Conservation (phyloP, 2,888 invertebrate species). For the Cremastinae sp. region DNA sequence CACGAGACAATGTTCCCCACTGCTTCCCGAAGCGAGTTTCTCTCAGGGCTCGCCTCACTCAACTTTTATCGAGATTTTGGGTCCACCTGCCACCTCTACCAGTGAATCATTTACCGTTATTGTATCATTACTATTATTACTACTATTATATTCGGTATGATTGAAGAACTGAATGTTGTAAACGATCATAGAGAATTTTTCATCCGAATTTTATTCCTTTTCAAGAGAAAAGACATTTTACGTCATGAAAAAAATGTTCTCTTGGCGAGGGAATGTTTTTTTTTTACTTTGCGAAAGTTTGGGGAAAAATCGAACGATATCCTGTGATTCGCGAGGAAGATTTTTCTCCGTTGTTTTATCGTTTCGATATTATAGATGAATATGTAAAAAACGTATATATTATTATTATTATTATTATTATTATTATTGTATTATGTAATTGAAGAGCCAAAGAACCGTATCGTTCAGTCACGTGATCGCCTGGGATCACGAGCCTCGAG, state of each 20-base stretch:
- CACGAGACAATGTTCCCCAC: too few relatives aligned
- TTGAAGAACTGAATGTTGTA: too few relatives aligned
- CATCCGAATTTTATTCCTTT: too few relatives aligned
- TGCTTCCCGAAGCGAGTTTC: too few relatives aligned
- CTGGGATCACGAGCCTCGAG: conserved; percentile 27
- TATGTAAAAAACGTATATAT: conserved; percentile 15
- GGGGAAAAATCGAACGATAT: background rate
- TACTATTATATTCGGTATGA: too few relatives aligned
- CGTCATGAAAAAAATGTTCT: too few relatives aligned
- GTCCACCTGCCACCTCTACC: conserved; percentile 9
- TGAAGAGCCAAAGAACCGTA: conserved; percentile 57
- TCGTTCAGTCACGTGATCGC: conserved; percentile 21
- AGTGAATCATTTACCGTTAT: conserved; percentile 29
- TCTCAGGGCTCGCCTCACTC: too few relatives aligned
- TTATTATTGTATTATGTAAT: conserved; percentile 31
- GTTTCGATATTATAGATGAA: conserved; percentile 31
- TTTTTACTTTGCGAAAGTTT: too few relatives aligned
- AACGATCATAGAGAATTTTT: too few relatives aligned
- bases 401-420: conserved; percentile 39
- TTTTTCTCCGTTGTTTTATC: conserved; percentile 47
- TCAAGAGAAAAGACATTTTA: too few relatives aligned
- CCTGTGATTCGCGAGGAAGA: conserved; percentile 42
- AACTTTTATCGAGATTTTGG: too few relatives aligned
- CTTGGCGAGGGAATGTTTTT: background rate
- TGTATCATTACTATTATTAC: conserved; percentile 1